Evolutionary conservation across 2,113 vertebrate species (phyloP).

Genomic region (Microcebus jonahi): DNA sequence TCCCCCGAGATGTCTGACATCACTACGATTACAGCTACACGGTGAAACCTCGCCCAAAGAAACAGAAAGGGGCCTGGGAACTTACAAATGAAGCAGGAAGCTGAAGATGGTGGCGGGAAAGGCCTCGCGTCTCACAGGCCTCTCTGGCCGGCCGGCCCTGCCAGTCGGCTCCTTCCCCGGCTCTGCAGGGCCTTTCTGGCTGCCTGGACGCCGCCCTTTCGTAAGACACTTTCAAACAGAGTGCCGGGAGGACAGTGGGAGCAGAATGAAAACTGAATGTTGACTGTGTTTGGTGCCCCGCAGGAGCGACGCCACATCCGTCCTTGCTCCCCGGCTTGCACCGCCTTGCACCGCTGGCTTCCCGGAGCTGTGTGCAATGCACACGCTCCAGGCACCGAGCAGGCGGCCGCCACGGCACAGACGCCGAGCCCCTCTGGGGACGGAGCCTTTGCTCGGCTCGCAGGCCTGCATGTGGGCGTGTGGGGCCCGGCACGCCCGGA

Average conservation of each 20-base stretch:
- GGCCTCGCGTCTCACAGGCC: not conserved
- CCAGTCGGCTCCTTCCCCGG: not conserved
- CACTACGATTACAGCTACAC: not conserved
- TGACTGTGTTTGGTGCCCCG: not conserved
- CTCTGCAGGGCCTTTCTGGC: not conserved
- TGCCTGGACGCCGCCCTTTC: not conserved
- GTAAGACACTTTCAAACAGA: not conserved
- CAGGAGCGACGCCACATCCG: not conserved
- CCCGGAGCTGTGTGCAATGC: not conserved
- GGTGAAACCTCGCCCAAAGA: not conserved
- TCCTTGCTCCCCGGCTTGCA: not conserved
- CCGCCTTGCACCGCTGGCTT: not conserved
- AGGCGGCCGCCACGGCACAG: not conserved
- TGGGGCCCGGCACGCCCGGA: no score
- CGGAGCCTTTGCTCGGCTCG: not conserved
- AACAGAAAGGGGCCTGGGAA: not conserved
- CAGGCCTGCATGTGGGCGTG: not conserved
- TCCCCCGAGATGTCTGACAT: not conserved
- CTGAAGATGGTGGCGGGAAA: not conserved
- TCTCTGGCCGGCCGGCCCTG: no score
- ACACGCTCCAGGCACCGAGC: not conserved
- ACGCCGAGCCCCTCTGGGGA: not conserved
- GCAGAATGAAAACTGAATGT: not conserved
- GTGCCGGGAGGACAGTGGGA: not conserved
- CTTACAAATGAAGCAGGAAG: not conserved